A percentile compares a stretch with the other conserved stretches of the same genome.
Evolutionary conservation across 2,888 invertebrate species (phyloP).

Genomic region (Pachycephus smyrnensis): DNA sequence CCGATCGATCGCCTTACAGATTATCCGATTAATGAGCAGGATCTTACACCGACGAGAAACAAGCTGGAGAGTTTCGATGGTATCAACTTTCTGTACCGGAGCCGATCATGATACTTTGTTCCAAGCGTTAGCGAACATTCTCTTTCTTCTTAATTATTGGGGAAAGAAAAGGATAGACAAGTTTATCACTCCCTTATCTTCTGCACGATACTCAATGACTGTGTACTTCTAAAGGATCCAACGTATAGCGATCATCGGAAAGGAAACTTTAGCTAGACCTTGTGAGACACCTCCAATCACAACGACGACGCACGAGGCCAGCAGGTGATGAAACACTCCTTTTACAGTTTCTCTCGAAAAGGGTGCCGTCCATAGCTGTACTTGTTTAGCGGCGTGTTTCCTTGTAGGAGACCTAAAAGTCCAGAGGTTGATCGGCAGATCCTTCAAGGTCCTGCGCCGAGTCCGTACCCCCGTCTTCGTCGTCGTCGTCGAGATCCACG

Average conservation of each 20-base stretch:
- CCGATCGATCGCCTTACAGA: not conserved
- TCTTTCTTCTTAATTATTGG: not conserved
- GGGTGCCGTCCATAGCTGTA: not conserved
- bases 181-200: not conserved
- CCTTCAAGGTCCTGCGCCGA: slow-evolving; percentile 79
- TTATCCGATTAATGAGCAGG: not conserved
- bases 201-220: not conserved
- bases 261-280: not conserved
- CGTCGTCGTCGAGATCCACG: slow-evolving; percentile 73
- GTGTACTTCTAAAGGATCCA: not conserved
- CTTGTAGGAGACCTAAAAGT: slow-evolving; percentile 71
- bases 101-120: not conserved
- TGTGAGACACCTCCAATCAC: slow-evolving; percentile 51
- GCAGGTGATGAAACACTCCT: slow-evolving; percentile 14
- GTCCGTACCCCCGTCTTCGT: slow-evolving; percentile 79
- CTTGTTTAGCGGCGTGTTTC: not conserved
- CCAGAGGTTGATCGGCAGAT: slow-evolving; percentile 81
- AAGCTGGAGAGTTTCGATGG: not conserved
- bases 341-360: not conserved
- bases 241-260: not conserved
- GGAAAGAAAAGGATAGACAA: not conserved
- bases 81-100: not conserved
- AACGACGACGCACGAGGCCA: slow-evolving; percentile 42
- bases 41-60: not conserved
- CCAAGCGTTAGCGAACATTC: not conserved